Evolutionary conservation across 1,140 invertebrate species (phyloP), one percentile per base, ranked within the genome.

Genomic region (Drosophila miranda): DNA sequence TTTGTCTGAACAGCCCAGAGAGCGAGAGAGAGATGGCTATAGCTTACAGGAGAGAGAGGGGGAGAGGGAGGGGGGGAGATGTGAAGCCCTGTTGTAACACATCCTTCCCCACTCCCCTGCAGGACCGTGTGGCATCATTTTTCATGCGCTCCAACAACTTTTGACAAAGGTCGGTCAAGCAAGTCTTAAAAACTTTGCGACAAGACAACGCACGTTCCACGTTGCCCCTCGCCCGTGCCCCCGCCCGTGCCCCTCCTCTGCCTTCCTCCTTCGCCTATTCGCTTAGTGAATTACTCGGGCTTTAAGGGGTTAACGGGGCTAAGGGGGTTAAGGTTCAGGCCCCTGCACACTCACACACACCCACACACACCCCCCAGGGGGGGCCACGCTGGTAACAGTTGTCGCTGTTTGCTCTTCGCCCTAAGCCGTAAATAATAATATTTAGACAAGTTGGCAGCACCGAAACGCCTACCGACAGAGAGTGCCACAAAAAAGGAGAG

Each of bases 361-460:
- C 34, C 34, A 38, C 34, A 1, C 34, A 34, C 30, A 0, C 34
- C 34, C 34, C 34, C 34, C 34, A 38, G 13, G 50, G 64, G 64
- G 75, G 58, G 62, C 67, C 44, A 59, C 64, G 82, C 2, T 19
- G 77, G 77, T 81, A 86, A 86, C 81, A 86, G 81, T 86, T 86
- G 81, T 86, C 81, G 74, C 78, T 74, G 73, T 63, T 81, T 84
- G 77, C 77, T 70, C 63, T 86, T 67, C 56, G 80, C 77, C 74
- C 83, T 87, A 87, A 86, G 82, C 82, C 82, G 82, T 87, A 86
- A 86, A 86, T 86, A 87, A 84, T 84, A 84, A 87, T 87, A 86
- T 87, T 86, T 84, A 84, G 77, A 86, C 77, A 84, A 74, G 66
- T 70, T 59, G 30, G 34, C 42, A 57, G 52, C 53, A 23, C 52